Base-by-base conservation (phyloP, 1,140 invertebrate genomes). In the Scylla paramamosain region DNA sequence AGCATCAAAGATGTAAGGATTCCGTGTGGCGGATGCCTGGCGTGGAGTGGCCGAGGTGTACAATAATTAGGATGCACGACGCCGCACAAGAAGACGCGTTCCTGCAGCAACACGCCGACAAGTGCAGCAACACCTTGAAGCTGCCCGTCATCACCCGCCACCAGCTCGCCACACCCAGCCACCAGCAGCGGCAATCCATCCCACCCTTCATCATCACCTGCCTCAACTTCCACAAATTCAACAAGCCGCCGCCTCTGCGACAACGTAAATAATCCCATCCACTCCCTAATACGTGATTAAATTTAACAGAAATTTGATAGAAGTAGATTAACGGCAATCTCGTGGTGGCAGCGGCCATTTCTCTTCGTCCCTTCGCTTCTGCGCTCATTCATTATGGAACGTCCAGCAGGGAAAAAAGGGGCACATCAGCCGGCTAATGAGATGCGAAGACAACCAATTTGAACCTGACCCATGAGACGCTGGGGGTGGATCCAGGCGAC, bases 281-380 rank as follows among this genome's bases (percentile, higher is more conserved):
- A 84, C 20, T 48, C 84, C 8, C 8, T 52, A 10, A 84, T 59
- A 88, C 93, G 59, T 88, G 25, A 93, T 93, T 88, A 93, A 93
- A 59, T 29, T 32, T 93, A 93, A 88, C 93, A 93, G 48, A 84
- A 87, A 93, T 93, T 93, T 93, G 92, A 93, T 93, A 93, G 48
- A 93, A 46, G 93, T 84, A 93, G 84, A 93, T 93, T 93, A 93
- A 48, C 25, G 45, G 31, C 2, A 46, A 59, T 89, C 45, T 59
- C 8, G 0, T 4, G 31, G 48, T 25, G 52, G 87, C 93, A 83
- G 67, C 46, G 90, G 87, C 87, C 87, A 94, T 82, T 59, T 29
- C 28, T 88, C 20, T 67, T 39, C 12, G 92, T 83, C 29, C 32
- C 6, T 28, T 25, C 32, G 25, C 86, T 52, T 39, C 59, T 59